These are phyloP conservation scores for Bombylius discolor DNA, from an alignment of 2,888 invertebrate species.

Conservation along the genomic window DNA sequence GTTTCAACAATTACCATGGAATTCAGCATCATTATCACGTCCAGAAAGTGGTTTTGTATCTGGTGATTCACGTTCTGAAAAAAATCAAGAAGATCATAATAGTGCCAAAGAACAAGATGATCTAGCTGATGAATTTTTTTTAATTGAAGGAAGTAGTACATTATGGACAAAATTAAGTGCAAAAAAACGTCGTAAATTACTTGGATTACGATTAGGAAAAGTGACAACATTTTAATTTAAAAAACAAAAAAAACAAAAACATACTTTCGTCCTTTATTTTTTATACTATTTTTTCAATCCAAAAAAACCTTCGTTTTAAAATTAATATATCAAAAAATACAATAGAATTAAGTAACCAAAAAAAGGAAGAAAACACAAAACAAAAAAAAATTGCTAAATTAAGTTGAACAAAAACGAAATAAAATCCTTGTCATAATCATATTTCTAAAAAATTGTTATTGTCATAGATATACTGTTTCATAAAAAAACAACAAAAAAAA, in stretches of 20 bases:
- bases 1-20: slow-evolving; percentile 54
- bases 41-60: slow-evolving; percentile 69
- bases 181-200: slow-evolving; percentile 54
- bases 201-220: slow-evolving; percentile 55
- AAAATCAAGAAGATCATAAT: slow-evolving; percentile 37
- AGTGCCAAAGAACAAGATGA: slow-evolving; percentile 30
- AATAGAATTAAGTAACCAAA: too few relatives aligned
- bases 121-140: slow-evolving; percentile 46
- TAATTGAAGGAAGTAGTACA: slow-evolving; percentile 52
- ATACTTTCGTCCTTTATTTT: background rate
- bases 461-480: too few relatives aligned
- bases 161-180: slow-evolving; percentile 55
- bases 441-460: too few relatives aligned
- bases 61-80: slow-evolving; percentile 45
- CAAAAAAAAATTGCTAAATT: too few relatives aligned
- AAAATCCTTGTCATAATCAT: too few relatives aligned
- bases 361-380: too few relatives aligned
- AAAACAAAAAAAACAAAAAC: background rate
- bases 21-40: slow-evolving; percentile 48
- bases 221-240: slow-evolving; percentile 52
- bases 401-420: too few relatives aligned
- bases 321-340: background rate
- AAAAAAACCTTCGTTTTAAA: background rate
- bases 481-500: too few relatives aligned
- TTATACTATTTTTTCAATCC: background rate